These are phyloP conservation scores for Falco rusticolus DNA, from an alignment of 2,797 vertebrate genomes.

Conservation along the genomic window DNA sequence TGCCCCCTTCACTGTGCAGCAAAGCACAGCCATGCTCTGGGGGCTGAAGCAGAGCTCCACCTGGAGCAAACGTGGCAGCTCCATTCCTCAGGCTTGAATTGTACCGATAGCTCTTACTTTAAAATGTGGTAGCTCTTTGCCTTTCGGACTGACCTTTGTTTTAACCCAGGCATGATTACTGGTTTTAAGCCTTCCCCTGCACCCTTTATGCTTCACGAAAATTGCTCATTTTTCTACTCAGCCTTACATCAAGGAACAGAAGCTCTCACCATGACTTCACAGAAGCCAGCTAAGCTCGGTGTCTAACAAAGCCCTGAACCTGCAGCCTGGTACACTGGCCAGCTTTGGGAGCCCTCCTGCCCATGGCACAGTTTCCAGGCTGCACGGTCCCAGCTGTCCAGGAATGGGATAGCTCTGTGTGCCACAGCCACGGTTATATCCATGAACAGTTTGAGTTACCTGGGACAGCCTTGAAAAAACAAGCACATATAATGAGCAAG, in stretches of 20 bases:
- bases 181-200: neutral
- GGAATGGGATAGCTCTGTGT: neutral
- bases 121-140: neutral
- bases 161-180: neutral
- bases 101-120: neutral
- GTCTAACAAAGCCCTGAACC: neutral
- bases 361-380: rapidly evolving
- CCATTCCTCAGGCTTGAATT: neutral
- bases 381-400: neutral
- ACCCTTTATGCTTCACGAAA: neutral
- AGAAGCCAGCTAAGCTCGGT: neutral
- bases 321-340: neutral
- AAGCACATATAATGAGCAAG: neutral
- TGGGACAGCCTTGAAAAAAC: neutral
- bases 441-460: neutral
- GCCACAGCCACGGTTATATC: neutral
- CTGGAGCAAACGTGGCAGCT: neutral
- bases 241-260: neutral
- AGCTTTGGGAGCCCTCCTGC: neutral
- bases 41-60: neutral
- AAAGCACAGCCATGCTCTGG: neutral
- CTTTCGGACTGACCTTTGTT: neutral
- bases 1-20: rapidly evolving
- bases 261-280: neutral
- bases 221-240: neutral